phyloP scores from a whole-genome alignment of 2,888 invertebrate species.

The Coremacera marginata region DNA sequence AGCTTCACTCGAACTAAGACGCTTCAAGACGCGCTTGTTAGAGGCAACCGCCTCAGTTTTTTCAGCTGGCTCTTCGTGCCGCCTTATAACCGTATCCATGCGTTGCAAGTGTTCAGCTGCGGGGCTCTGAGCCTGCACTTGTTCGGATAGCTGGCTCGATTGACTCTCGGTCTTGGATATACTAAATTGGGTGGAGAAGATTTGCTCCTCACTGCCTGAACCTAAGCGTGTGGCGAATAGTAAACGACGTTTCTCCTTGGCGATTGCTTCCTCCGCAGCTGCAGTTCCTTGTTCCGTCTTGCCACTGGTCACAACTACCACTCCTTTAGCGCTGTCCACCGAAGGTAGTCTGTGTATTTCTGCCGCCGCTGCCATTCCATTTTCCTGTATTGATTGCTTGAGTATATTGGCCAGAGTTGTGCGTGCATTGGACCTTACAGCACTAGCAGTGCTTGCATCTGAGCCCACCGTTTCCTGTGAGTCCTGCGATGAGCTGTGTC shows the following conservation, averaged over 20 bases:
- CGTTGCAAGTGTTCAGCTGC: constrained; percentile 58
- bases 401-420: constrained; percentile 55
- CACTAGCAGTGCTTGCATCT: constrained; percentile 58
- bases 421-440: constrained; percentile 50
- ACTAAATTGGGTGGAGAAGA: constrained; percentile 77
- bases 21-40: constrained; percentile 3
- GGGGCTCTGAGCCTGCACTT: constrained; percentile 56
- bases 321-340: constrained; percentile 47
- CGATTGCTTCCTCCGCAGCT: constrained; percentile 54
- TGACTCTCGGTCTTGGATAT: constrained; percentile 76
- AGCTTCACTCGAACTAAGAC: constrained; percentile 14
- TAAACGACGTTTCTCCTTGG: constrained; percentile 70
- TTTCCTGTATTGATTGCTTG: constrained; percentile 57
- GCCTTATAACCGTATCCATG: constrained; percentile 63
- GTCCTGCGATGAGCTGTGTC: constrained; percentile 69
- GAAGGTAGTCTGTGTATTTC: constrained; percentile 63
- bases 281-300: constrained; percentile 23
- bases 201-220: constrained; percentile 75
- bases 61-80: constrained; percentile 52
- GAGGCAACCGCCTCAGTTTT: background rate
- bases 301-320: constrained; percentile 57
- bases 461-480: constrained; percentile 72
- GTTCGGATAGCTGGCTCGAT: constrained; percentile 74
- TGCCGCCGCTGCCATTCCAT: constrained; percentile 55
- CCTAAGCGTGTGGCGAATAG: constrained; percentile 79